Evolutionary conservation across 2,113 vertebrate species (phyloP).

Genomic region (Leuciscus idus): DNA sequence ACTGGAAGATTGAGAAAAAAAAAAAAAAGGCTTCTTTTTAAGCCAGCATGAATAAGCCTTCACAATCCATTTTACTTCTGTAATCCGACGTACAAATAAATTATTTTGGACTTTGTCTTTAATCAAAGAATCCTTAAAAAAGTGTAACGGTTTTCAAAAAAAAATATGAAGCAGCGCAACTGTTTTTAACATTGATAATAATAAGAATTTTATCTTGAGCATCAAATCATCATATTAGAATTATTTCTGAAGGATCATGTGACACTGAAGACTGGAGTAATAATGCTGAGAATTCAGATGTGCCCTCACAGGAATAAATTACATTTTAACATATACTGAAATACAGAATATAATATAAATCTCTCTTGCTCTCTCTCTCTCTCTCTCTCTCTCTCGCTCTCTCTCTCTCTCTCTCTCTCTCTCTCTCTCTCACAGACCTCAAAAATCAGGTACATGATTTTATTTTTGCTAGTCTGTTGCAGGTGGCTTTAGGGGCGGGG

Average conservation of each 20-base stretch:
- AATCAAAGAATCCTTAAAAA: not conserved
- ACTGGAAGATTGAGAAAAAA: not conserved
- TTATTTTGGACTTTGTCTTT: not conserved
- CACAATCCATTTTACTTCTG: not conserved
- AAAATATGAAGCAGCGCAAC: not conserved
- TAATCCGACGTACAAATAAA: not conserved
- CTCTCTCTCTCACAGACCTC: not conserved
- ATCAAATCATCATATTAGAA: not conserved
- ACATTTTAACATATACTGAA: not conserved
- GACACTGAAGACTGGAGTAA: not conserved
- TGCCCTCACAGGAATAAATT: not conserved
- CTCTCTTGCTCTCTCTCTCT: too few relatives aligned
- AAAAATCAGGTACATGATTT: not conserved
- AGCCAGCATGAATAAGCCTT: not conserved
- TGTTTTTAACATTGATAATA: not conserved
- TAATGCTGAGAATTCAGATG: not conserved
- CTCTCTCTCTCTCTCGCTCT: too few relatives aligned
- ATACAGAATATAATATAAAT: not conserved
- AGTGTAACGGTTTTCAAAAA: not conserved
- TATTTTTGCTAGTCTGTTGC: not conserved
- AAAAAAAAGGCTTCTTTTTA: not conserved
- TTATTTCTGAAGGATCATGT: not conserved
- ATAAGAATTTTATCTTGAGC: too few relatives aligned
- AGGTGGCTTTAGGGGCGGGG: not conserved
- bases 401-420: too few relatives aligned